Base-by-base conservation (phyloP, 2,797 vertebrate genomes). In the Sebastes elongatus region DNA sequence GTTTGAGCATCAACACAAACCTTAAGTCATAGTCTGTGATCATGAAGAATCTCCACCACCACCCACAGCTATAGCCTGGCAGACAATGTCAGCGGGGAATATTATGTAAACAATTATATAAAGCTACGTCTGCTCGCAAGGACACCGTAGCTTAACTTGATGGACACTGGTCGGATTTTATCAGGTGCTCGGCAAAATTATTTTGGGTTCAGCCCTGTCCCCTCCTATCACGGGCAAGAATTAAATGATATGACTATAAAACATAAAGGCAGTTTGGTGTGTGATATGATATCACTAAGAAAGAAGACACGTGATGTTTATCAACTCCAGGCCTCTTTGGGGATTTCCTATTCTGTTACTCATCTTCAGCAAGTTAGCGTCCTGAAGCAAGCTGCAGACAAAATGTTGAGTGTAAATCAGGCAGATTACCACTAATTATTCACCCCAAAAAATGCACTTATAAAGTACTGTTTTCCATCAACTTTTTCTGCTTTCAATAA, bases 51-150 rank as follows among this genome's bases (percentile, higher is more conserved):
- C 60, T 81, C 56, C 71, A 66, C 74, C 86, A 70, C 74, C 86
- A 70, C 90, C 85, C 89, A 93, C 90, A 75, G 81, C 83, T 77
- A 70, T 7, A 81, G 67, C 72, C 88, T 28, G 27, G 71, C 38
- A 28, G 88, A 87, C 81, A 69, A 82, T 67, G 78, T 84, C 88
- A 78, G 80, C 16, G 2, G 76, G 79, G 76, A 88, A 83, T 89
- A 87, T 93, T 94, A 93, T 93, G 90, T 90, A 89, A 93, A 94
- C 85, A 91, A 89, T 88, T 89, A 92, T n/a, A 88, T 92, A 90
- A 93, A 88, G 57, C 71, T 72, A 62, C 13, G 46, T 82, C 71
- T 85, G 72, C 78, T 81, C 18, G 4, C 64, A 88, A 78, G 83
- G 83, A 73, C 80, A 74, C 20, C 7, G 11, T 13, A 80, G 80